Evolutionary conservation across 2,113 vertebrate genomes (phyloP).

Genomic region (Passer domesticus): DNA sequence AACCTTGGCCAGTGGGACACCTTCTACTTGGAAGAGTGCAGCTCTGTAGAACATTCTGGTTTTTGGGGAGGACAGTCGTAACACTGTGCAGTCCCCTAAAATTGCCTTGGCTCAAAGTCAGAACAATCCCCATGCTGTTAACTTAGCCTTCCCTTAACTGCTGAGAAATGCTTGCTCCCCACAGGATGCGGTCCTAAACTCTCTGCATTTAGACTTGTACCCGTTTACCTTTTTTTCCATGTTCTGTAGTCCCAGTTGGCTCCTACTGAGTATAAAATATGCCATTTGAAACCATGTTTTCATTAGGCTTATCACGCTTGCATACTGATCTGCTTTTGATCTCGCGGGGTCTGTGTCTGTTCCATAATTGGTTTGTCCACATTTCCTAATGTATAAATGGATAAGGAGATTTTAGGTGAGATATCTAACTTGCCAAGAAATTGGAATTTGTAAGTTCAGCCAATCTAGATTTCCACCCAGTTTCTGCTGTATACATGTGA

Average conservation of each 20-base stretch:
- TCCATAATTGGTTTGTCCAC: constrained; percentile 45
- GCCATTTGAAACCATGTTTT: constrained; percentile 36
- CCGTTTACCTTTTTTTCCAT: not conserved
- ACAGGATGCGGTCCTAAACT: not conserved
- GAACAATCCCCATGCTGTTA: not conserved
- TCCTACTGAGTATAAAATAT: constrained; percentile 37
- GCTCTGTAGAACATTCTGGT: not conserved
- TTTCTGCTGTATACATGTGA: constrained; percentile 27
- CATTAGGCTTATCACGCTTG: constrained; percentile 45
- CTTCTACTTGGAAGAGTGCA: not conserved
- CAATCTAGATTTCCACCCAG: constrained; percentile 49
- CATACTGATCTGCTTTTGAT: constrained; percentile 29
- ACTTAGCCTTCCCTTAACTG: not conserved
- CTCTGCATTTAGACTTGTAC: not conserved
- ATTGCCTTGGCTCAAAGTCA: constrained; percentile 11
- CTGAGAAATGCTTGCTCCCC: not conserved
- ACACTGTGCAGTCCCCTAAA: constrained; percentile 4
- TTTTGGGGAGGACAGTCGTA: not conserved
- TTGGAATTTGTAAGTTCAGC: constrained; percentile 47
- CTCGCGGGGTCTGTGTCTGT: not conserved
- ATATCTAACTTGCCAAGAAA: constrained; percentile 57
- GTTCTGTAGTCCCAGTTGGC: not conserved
- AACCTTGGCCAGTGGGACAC: constrained; percentile 16
- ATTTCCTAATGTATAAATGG: constrained; percentile 58
- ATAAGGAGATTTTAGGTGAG: constrained; percentile 57